Conservation (phyloP, 2,113 vertebrate genomes). For the Rhinichthys klamathensis region DNA sequence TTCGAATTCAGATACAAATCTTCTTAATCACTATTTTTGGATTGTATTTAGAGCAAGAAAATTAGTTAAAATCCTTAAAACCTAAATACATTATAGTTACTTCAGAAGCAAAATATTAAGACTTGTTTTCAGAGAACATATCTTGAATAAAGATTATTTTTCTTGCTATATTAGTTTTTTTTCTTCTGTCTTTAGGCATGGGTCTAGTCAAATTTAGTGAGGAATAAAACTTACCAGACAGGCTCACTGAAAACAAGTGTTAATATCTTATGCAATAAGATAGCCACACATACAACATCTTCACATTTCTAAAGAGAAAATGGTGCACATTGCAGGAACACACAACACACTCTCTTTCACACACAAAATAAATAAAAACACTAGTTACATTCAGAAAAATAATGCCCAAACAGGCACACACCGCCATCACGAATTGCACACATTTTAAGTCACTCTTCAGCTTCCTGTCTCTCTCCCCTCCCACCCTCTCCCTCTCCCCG, state of each 20-base stretch:
- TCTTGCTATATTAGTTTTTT: not conserved
- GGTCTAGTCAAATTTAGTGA: not conserved
- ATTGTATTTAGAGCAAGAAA: not conserved
- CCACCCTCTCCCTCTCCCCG: slow-evolving; percentile 61
- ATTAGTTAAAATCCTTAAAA: too few relatives aligned
- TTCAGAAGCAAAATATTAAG: not conserved
- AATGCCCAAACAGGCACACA: slow-evolving; percentile 29
- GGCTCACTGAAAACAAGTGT: too few relatives aligned
- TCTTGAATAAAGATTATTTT: not conserved
- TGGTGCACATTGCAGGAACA: not conserved
- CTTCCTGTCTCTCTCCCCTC: slow-evolving; percentile 46
- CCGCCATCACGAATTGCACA: slow-evolving; percentile 22
- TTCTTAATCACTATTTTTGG: too few relatives aligned
- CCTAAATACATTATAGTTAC: not conserved
- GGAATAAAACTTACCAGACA: too few relatives aligned
- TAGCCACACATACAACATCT: not conserved
- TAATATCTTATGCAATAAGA: too few relatives aligned
- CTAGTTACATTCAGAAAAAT: slow-evolving; percentile 4
- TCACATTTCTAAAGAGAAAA: not conserved
- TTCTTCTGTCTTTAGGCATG: not conserved
- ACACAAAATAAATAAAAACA: not conserved
- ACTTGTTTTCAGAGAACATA: not conserved
- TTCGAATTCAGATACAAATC: too few relatives aligned
- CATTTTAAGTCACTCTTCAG: slow-evolving; percentile 4
- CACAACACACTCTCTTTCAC: slow-evolving; percentile 2